Evolutionary conservation across 2,888 invertebrate species (phyloP), one percentile per base, ranked within the genome.

Genomic region (Dyspetes luteomarginatus): DNA sequence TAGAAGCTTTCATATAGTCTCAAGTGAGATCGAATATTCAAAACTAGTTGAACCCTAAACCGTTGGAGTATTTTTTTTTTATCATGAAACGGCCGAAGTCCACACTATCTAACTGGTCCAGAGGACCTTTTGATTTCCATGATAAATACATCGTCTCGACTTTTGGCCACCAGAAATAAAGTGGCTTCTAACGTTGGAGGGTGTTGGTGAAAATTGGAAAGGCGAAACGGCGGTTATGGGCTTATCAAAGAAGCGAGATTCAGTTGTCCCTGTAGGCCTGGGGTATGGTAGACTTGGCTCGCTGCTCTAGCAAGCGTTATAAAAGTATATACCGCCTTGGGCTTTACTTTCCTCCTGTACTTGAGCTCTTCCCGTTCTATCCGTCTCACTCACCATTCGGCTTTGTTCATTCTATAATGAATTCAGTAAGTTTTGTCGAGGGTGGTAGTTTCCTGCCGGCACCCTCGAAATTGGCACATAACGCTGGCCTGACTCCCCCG

Each of bases 391-490:
- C 85, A 78, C 52, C 75, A 68, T 85, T 82, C 84, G 88, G 88
- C 90, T 90, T 90, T 90, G 90, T 90, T 90, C 90, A 86, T 83
- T 83, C 86, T 81, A 85, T 91, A 90, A 91, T 91, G 90, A 91
- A 90, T 91, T 91, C 91, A 89, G 89, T 86, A 90, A 91, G 90
- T 90, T 90, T 90, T 88, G 88, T 89, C 89, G 89, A 90, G 91
- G 90, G 90, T 89, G 88, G 90, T 89, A 90, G 90, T 90, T 91
- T 91, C 91, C 90, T 89, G 90, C 86, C 87, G 87, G 90, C 89
- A 90, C 90, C 91, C 90, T 91, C 88, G 88, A 89, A 90, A 90
- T 89, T 90, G 89, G 89, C 89, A 90, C 88, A 82, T 82, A 83
- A 83, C 83, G 75, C 78, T 62, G 74, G 65, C 58, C 41, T 58